Percentiles rank a stretch among this genome's conserved stretches.
Conservation (phyloP, 2,797 vertebrate species). For the Enteromius trimaculatus region DNA sequence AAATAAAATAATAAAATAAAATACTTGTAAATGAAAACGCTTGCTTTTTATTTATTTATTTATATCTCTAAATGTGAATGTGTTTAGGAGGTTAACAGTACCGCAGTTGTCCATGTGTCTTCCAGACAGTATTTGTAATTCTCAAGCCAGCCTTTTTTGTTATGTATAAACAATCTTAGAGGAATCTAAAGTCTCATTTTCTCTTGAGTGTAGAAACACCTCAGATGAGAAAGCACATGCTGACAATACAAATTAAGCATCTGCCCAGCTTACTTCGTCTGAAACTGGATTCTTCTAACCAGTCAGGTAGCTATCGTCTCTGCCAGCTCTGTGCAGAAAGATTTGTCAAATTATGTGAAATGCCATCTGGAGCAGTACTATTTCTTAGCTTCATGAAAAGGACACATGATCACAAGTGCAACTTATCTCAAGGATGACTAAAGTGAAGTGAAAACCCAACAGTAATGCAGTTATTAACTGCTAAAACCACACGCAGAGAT, state of each 20-base stretch:
- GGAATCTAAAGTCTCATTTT: not conserved
- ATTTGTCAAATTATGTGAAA: constrained; percentile 26
- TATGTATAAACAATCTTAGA: not conserved
- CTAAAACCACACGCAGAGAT: not conserved
- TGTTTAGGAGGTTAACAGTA: not conserved
- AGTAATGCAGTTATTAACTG: not conserved
- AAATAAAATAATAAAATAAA: not conserved
- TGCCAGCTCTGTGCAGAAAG: not conserved
- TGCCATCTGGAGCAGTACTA: constrained; percentile 28
- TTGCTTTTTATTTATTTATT: not conserved
- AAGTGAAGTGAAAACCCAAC: not conserved
- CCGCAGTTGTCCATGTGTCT: constrained; percentile 3
- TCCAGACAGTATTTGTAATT: not conserved
- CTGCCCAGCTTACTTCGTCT: not conserved
- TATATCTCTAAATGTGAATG: not conserved
- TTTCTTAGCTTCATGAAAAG: not conserved
- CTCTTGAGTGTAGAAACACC: not conserved
- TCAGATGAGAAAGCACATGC: not conserved
- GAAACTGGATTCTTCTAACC: not conserved
- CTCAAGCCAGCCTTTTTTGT: not conserved
- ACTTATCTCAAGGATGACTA: not conserved
- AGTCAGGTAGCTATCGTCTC: constrained; percentile 4
- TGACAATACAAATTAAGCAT: constrained; percentile 19
- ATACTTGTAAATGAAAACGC: not conserved
- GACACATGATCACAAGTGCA: not conserved